Evolutionary conservation across 2,888 invertebrate genomes (phyloP).

Genomic region (Ochlodes sylvanus): DNA sequence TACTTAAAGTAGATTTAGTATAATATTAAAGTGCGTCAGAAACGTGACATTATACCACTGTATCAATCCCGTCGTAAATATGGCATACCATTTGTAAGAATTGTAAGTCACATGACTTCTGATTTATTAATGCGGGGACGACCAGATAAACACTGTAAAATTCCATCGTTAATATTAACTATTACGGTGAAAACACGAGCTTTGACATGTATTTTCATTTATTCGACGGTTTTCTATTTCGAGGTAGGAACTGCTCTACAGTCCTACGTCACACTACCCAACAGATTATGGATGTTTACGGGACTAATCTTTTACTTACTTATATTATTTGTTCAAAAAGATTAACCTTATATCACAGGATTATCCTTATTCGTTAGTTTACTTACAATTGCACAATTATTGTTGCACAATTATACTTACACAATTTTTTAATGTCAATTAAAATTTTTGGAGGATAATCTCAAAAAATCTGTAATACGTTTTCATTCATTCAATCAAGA

Average conservation of each 20-base stretch:
- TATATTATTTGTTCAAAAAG: too few relatives aligned
- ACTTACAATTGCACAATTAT: too few relatives aligned
- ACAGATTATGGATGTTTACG: too few relatives aligned
- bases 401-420: too few relatives aligned
- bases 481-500: too few relatives aligned
- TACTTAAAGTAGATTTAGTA: background rate
- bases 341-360: too few relatives aligned
- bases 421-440: too few relatives aligned
- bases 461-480: too few relatives aligned
- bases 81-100: conserved; percentile 37
- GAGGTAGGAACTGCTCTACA: background rate
- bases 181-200: conserved; percentile 25
- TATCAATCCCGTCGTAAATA: conserved; percentile 29
- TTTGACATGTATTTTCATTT: conserved; percentile 5
- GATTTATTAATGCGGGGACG: conserved; percentile 29
- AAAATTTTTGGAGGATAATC: too few relatives aligned
- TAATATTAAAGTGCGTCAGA: conserved; percentile 21
- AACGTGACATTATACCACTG: conserved; percentile 25
- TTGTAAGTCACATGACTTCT: conserved; percentile 35
- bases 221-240: background rate
- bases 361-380: too few relatives aligned
- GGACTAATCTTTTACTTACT: too few relatives aligned
- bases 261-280: too few relatives aligned
- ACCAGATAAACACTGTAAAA: conserved; percentile 32
- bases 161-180: conserved; percentile 37